phyloP scores from a whole-genome alignment of 2,797 vertebrate genomes.

The Gymnopithys bicolor region DNA sequence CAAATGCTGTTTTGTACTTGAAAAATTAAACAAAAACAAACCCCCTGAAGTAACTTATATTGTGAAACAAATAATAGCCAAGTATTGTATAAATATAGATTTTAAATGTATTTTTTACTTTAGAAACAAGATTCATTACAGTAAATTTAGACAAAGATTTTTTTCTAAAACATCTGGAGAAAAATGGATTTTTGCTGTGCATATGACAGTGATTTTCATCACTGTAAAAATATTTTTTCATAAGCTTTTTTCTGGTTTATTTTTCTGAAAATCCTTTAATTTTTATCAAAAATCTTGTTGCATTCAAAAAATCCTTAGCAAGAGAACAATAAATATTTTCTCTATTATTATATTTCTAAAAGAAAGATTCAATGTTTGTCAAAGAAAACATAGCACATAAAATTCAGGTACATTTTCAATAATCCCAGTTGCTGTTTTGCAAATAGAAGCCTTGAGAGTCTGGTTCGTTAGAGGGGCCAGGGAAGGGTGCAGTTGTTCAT shows the following conservation, averaged over 20 bases:
- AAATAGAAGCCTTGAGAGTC: not conserved
- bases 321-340: not conserved
- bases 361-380: not conserved
- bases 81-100: not conserved
- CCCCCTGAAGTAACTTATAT: not conserved
- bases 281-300: not conserved
- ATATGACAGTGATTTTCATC: not conserved
- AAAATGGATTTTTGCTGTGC: not conserved
- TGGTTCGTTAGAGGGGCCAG: not conserved
- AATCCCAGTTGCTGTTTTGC: not conserved
- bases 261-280: not conserved
- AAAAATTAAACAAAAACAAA: not conserved
- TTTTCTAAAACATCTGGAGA: not conserved
- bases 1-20: not conserved
- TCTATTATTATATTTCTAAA: not conserved
- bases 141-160: not conserved
- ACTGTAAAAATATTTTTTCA: not conserved
- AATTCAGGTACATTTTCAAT: not conserved
- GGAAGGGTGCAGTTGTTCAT: accelerated
- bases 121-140: not conserved
- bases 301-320: not conserved
- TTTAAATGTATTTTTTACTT: not conserved
- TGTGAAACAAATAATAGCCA: not conserved
- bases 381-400: not conserved
- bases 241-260: not conserved